Evolutionary conservation across 1,140 invertebrate genomes (phyloP), one percentile per base, ranked within the genome.

Genomic region (Euwallacea similis): DNA sequence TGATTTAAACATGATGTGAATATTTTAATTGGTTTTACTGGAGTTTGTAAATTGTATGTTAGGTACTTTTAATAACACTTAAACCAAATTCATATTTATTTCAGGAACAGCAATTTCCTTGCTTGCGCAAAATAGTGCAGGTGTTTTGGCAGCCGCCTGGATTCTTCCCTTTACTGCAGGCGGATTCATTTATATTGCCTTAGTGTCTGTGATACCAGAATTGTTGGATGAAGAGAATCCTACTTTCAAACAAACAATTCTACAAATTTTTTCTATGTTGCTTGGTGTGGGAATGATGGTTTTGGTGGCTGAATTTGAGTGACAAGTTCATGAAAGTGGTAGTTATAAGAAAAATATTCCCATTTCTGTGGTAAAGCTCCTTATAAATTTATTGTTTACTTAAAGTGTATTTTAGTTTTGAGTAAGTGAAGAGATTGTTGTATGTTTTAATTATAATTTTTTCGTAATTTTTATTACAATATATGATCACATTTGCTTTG

Each of bases 101-200:
- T 70, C 33, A 73, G 76, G 97, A 58, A 98, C 95, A 41, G 84
- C 93, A 2, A 83, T 96, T 72, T 97, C 95, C 65, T 86, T 98
- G 8, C 81, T 93, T 43, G 88, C 91, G 56, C 90, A 92, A 81
- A 91, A 90, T 71, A 87, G 86, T 80, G 75, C 80, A 84, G 91
- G 90, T 79, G 88, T 90, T 69, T 82, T 92, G 71, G 90, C 93
- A 6, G 91, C 92, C 44, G 86, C 88, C 10, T 93, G 94, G 87
- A 93, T 98, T 71, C 84, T 98, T 58, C 96, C 97, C 43, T 98
- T 98, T 79, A 99, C 97, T 47, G 97, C 97, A 69, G 97, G 96
- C 66, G 97, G 97, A 15, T 98, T 99, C 81, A 98, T 98, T 82
- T 99, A 98, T 81, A 98, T 99, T 77, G 96, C 96, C 11, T 96